Percentiles rank a stretch among this genome's conserved stretches.
Evolutionary conservation across 2,797 vertebrate species (phyloP).

Genomic region (Mus minutoides): DNA sequence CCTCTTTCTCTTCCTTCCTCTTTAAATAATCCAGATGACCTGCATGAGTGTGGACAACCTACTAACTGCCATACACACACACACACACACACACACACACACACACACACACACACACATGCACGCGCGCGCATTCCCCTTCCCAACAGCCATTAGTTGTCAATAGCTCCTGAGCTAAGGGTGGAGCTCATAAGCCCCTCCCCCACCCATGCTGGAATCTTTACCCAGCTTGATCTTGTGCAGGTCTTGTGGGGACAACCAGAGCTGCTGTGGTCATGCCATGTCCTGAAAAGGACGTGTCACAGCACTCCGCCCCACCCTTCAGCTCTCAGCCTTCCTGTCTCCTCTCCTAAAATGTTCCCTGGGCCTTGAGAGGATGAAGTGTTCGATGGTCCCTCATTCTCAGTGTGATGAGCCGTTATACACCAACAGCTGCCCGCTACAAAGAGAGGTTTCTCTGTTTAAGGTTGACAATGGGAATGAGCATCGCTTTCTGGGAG

Average conservation of each 20-base stretch:
- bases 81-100: too few relatives aligned
- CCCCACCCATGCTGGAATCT: neutral
- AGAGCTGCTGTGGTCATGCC: neutral
- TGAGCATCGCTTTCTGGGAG: neutral
- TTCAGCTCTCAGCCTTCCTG: neutral
- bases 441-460: neutral
- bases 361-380: neutral
- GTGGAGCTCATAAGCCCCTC: neutral
- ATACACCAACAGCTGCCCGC: too few relatives aligned
- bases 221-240: neutral
- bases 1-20: neutral
- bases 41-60: neutral
- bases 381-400: too few relatives aligned
- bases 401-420: neutral
- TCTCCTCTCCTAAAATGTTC: neutral
- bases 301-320: neutral
- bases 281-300: neutral
- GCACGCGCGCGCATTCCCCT: neutral
- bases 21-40: neutral
- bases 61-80: neutral
- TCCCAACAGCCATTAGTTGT: neutral
- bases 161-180: neutral
- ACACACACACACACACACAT: neutral
- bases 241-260: neutral
- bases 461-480: neutral